Evolutionary conservation across 2,113 vertebrate species (phyloP), one percentile per base, ranked within the genome.

Genomic region (Nothobranchius furzeri): DNA sequence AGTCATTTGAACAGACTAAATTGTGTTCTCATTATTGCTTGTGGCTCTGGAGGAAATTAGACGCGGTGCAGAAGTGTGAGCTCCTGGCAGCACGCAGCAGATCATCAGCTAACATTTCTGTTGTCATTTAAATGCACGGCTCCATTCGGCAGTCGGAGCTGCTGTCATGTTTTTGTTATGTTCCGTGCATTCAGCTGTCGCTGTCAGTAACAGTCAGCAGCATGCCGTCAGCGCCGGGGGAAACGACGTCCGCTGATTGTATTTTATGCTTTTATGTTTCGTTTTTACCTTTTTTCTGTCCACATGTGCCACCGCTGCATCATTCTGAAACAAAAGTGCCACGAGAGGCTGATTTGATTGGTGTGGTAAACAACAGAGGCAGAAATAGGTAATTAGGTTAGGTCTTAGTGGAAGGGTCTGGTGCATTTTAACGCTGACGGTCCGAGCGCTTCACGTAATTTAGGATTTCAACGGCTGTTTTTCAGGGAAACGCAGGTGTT

Each of bases 401-500:
- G 77, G 73, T 86, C 81, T 88, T 83, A 67, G 81, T 60, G 24
- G 68, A 78, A 81, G 71, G 66, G 74, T 63, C 75, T 14, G 57
- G 61, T 72, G 86, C 81, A 70, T 86, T 77, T 71, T 79, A 79
- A 86, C 81, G 78, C 50, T 63, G 45, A 4, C 12, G 67, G 81
- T 74, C 63, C 17, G 42, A 10, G 62, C 64, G 20, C 61, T 51
- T 13, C 24, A 70, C 70, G 63, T 82, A 36, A 76, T 81, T 87
- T 62, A 59, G 68, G 69, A 70, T 79, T 69, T 81, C 50, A 63
- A 81, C 74, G 83, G 78, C 78, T 87, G 80, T 83, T 86, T 83
- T 81, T 61, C 72, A 50, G 56, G 17, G 64, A 73, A 80, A 80
- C 83, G 85, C 88, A 90, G 88, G 87, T 91, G 89, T 85, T 88